Evolutionary conservation across 2,113 vertebrate genomes (phyloP).

Genomic region (Oreamnos americanus): DNA sequence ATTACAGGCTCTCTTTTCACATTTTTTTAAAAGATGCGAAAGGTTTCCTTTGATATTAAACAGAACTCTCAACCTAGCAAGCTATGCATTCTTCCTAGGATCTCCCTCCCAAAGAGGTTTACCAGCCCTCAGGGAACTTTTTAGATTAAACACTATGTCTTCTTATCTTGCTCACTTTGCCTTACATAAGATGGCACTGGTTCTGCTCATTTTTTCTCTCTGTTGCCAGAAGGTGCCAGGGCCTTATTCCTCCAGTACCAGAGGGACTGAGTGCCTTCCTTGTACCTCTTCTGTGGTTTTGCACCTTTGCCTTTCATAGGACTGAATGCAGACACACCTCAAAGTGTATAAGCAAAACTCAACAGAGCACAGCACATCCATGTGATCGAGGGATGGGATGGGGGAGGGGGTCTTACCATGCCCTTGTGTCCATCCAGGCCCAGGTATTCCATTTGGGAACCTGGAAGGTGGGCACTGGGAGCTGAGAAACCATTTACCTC

Average conservation of each 20-base stretch:
- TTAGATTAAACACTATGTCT: not conserved
- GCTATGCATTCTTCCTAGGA: constrained; percentile 67
- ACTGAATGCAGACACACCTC: not conserved
- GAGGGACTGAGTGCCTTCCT: not conserved
- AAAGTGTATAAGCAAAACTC: not conserved
- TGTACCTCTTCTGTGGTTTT: not conserved
- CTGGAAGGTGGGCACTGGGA: not conserved
- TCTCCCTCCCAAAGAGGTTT: constrained; percentile 58
- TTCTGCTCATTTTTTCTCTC: not conserved
- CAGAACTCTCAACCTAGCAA: constrained; percentile 70
- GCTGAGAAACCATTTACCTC: not conserved
- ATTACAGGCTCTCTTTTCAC: constrained; percentile 65
- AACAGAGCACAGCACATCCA: not conserved
- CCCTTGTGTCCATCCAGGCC: not conserved
- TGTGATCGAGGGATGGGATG: not conserved
- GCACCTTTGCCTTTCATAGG: not conserved
- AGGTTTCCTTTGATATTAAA: constrained; percentile 74
- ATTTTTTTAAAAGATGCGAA: constrained; percentile 67
- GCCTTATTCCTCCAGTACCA: not conserved
- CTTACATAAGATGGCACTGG: not conserved
- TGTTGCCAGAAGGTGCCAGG: not conserved
- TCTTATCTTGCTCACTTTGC: not conserved
- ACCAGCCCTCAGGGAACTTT: constrained; percentile 46
- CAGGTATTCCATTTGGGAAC: not conserved
- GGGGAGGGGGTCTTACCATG: not conserved